A percentile compares a stretch with the other conserved stretches of the same genome.
phyloP scores from a whole-genome alignment of 2,888 invertebrate species.

The Latrodectus hesperus region DNA sequence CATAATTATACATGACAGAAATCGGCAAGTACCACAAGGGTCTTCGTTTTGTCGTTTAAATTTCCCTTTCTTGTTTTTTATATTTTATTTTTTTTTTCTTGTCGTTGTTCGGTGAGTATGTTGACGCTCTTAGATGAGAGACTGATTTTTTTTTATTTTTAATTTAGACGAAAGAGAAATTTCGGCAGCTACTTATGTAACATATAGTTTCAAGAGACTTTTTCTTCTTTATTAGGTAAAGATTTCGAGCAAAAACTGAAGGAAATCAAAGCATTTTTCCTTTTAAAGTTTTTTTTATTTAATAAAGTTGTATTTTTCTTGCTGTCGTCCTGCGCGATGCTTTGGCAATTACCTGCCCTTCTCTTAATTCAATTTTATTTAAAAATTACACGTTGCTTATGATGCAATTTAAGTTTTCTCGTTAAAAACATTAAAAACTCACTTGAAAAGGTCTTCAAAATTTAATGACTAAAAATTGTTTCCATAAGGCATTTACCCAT shows the following conservation, averaged over 20 bases:
- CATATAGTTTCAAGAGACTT: constrained; percentile 14
- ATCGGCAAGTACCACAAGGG: constrained; percentile 35
- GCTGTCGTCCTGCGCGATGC: neutral
- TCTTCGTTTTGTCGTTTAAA: constrained; percentile 50
- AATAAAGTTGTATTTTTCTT: constrained; percentile 11
- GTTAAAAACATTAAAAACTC: no score
- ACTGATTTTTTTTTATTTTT: constrained; percentile 46
- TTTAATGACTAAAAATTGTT: no score
- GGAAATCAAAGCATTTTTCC: neutral
- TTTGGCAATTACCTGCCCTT: no score
- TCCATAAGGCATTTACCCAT: no score
- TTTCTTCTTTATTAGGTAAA: neutral
- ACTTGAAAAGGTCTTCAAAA: no score
- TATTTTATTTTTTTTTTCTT: constrained; percentile 2
- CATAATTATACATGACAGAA: constrained; percentile 68
- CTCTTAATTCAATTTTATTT: no score
- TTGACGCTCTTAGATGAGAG: constrained; percentile 42
- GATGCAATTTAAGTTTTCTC: no score
- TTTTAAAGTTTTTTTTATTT: neutral
- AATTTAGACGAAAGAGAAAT: constrained; percentile 56
- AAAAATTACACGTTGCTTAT: no score
- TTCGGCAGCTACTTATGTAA: constrained; percentile 21
- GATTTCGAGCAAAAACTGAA: constrained; percentile 6
- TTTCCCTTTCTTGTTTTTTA: constrained; percentile 20
- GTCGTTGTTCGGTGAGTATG: constrained; percentile 32